phyloP scores from a whole-genome alignment of 2,888 invertebrate genomes.

The Rhaphigaster nebulosa region DNA sequence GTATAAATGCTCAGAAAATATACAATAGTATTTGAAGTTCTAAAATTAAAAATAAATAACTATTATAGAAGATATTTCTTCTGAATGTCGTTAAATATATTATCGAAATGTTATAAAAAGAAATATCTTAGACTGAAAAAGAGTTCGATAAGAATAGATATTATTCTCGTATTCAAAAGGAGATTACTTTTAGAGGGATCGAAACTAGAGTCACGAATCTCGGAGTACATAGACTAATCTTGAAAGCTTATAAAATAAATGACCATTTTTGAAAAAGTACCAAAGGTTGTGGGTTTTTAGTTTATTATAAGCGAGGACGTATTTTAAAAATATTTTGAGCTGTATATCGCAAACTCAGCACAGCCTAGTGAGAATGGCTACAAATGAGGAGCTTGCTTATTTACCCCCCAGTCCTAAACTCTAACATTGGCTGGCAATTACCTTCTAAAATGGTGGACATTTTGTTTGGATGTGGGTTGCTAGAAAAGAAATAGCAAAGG shows the following conservation, averaged over 20 bases:
- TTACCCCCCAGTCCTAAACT: conserved; percentile 58
- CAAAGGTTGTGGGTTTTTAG: neutral
- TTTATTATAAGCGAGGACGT: neutral
- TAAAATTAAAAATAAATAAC: neutral
- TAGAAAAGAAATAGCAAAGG: conserved; percentile 55
- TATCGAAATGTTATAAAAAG: neutral
- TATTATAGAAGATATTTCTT: neutral
- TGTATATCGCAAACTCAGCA: conserved; percentile 50
- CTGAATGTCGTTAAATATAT: neutral
- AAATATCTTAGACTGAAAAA: neutral
- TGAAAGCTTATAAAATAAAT: neutral
- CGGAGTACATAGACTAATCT: neutral
- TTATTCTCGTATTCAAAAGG: neutral
- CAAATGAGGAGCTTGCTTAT: conserved; percentile 56
- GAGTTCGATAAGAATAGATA: neutral
- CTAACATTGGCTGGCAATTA: conserved; percentile 53
- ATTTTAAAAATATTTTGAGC: neutral
- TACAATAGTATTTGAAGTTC: neutral
- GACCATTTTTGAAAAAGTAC: neutral
- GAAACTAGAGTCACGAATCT: neutral
- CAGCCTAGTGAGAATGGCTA: conserved; percentile 55
- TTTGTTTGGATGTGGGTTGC: conserved; percentile 56
- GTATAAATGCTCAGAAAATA: neutral
- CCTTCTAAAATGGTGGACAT: conserved; percentile 60
- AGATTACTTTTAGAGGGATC: conserved; percentile 31